Base-by-base conservation (phyloP, 2,113 vertebrate genomes). In the Tiliqua scincoides region DNA sequence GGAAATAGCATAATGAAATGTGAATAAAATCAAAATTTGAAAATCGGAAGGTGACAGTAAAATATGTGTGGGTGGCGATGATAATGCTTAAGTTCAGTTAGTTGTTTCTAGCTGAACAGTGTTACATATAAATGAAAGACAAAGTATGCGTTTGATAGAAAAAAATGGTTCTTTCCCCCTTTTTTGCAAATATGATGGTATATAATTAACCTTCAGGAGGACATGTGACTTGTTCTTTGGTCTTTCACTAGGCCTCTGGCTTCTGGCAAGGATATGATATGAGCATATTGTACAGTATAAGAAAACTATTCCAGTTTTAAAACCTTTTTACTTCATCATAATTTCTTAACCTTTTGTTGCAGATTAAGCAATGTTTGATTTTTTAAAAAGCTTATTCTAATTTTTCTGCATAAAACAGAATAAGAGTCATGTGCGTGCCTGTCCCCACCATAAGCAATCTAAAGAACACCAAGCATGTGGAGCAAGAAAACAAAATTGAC, bases 111-210 rank as follows among this genome's bases (percentile, higher is more conserved):
- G 65, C 23, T 65, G 59, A 54, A n/a, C 48, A 48, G 43, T 4
- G 2, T n/a, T 35, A 25, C 27, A 30, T 48, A 27, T 72, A 8
- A 1, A 20, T 37, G 23, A 32, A 15, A 0, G 21, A 78, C 21
- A 0, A 57, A 12, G 17, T 57, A 17, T 57, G 10, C 4, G 0
- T 17, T 4, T 84, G 25, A 0, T 0, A 62, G 43, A 48, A 71
- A 37, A 59, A 10, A 83, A 72, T 17, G 32, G 62, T 87, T 80
- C 4, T 72, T 70, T 32, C 17, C 37, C 0, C 79, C 78, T 72
- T 2, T 35, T 85, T 73, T 84, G 27, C 63, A 18, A 76, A 40
- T 17, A 63, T 32, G 72, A n/a, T 70, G 43, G 37, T 35, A 74
- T 86, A 25, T 76, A 72, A 61, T 8, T 76, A 70, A 75, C 75